phyloP scores from a whole-genome alignment of 2,113 vertebrate species.

The Mus pahari region DNA sequence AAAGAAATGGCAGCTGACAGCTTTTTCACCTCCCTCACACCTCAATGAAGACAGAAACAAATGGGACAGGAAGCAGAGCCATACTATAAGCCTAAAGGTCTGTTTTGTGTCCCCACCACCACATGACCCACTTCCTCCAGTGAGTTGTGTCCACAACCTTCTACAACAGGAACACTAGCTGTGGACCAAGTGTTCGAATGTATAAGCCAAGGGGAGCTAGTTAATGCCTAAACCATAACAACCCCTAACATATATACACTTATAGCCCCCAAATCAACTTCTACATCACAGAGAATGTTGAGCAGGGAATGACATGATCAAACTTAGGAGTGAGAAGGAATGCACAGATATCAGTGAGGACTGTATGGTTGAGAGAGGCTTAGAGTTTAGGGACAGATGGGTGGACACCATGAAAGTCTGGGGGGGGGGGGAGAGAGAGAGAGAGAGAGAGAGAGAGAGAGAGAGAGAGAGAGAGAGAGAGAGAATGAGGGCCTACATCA shows the following conservation, averaged over 20 bases:
- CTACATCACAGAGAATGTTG: neutral
- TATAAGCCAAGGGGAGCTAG: neutral
- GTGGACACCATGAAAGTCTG: neutral
- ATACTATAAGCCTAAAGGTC: too few relatives aligned
- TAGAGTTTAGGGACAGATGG: neutral
- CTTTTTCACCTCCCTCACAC: neutral
- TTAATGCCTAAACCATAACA: neutral
- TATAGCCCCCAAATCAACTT: neutral
- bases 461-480: slow-evolving; percentile 10
- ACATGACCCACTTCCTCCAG: neutral
- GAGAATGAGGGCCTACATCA: neutral
- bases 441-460: neutral
- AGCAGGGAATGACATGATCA: neutral
- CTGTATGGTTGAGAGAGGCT: neutral
- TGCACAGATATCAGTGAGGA: neutral
- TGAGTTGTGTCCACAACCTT: neutral
- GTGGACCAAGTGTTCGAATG: neutral
- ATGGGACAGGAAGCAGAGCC: neutral
- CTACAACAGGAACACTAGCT: neutral
- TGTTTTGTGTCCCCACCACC: neutral
- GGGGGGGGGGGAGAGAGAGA: neutral
- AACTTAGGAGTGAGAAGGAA: neutral
- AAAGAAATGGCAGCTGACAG: too few relatives aligned
- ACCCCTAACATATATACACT: neutral
- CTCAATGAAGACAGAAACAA: neutral